These are phyloP conservation scores for Crotophaga sulcirostris DNA, from an alignment of 2,113 vertebrate genomes.

Conservation along the genomic window DNA sequence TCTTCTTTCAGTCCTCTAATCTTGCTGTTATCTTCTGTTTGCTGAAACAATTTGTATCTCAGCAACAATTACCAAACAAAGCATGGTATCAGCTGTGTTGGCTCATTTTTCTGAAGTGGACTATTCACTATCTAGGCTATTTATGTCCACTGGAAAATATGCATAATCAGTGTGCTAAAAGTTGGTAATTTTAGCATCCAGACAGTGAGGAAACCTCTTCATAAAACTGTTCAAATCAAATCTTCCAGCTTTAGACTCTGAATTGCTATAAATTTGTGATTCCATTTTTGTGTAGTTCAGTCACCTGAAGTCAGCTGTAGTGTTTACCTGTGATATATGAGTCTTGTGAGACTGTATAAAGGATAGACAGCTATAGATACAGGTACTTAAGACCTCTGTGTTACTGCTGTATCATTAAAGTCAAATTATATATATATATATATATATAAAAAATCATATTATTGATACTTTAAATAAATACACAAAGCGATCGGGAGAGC, in stretches of 20 bases:
- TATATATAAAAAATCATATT: no score
- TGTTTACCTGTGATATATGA: not conserved
- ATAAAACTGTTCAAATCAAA: not conserved
- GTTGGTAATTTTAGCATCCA: conserved; percentile 4
- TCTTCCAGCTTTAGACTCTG: not conserved
- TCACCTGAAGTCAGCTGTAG: not conserved
- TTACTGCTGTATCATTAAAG: not conserved
- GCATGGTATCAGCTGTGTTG: conserved; percentile 47
- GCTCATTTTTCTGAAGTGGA: conserved; percentile 49
- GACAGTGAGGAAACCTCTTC: not conserved
- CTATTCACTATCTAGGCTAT: conserved; percentile 6
- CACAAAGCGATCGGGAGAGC: not conserved
- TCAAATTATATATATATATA: no score
- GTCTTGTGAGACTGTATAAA: not conserved
- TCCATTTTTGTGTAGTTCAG: not conserved
- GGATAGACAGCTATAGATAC: not conserved
- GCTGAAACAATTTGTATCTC: conserved; percentile 49
- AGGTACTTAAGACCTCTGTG: not conserved
- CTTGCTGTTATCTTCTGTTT: conserved; percentile 47
- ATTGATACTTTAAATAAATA: not conserved
- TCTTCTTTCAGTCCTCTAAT: conserved; percentile 12
- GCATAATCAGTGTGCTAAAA: conserved; percentile 15
- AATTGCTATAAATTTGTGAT: not conserved
- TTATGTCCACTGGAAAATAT: conserved; percentile 50
- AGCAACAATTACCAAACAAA: conserved; percentile 62